Evolutionary conservation across 2,888 invertebrate species (phyloP), one percentile per base, ranked within the genome.

Genomic region (Nowickia ferox): DNA sequence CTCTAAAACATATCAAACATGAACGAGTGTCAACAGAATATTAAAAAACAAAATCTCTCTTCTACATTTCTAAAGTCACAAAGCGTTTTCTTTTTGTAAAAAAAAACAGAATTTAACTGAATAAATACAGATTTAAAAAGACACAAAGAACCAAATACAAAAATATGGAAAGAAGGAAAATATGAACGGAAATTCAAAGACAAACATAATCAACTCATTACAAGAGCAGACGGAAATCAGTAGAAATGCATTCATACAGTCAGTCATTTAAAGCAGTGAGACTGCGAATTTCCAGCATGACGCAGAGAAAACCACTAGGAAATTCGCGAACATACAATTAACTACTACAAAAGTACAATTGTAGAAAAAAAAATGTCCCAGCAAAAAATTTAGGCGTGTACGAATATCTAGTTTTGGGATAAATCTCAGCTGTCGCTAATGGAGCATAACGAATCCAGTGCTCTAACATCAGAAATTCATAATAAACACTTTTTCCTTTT

Each of bases 181-280:
- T 71, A 71, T 79, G 63, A 86, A 79, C 65, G 81, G 81, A 83
- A 82, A 87, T 84, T 78, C 87, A 88, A 88, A 87, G 84, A 87
- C 88, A 88, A 89, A 88, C 88, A 88, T 87, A 89, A 89, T 89
- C 88, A 89, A 88, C 88, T 88, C 88, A 89, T 89, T 89, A 89
- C 89, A 87, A 81, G 80, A 88, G 84, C 87, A 87, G 87, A 85
- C 87, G 87, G 84, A 88, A 87, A 87, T 87, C 86, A 81, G 51
- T 46, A 76, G 71, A 81, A 78, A 68, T 85, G 71, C 86, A 78
- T 83, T 86, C 78, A 38, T 53, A 72, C 19, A 72, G 44, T 61
- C 61, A 61, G 38, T 65, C 46, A 55, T 76, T 80, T 72, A 55
- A 65, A 55, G 84, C 57, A 75, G 69, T 69, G 6, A 76, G 84